phyloP scores from a whole-genome alignment of 2,888 invertebrate species.

The Muschampia plurimacula region DNA sequence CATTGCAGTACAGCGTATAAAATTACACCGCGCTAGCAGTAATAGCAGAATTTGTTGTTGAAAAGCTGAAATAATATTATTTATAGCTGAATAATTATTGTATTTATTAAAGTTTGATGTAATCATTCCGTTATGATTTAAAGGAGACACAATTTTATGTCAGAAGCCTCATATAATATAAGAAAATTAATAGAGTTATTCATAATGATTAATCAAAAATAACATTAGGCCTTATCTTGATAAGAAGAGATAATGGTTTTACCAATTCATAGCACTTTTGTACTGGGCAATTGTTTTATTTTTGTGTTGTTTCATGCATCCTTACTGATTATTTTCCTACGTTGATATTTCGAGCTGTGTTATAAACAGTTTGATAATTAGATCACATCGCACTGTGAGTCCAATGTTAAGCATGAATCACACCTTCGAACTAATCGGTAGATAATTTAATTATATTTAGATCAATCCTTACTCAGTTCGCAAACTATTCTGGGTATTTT shows the following conservation, averaged over 20 bases:
- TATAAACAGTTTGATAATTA: constrained; percentile 7
- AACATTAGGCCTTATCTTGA: too few relatives aligned
- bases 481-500: constrained; percentile 1
- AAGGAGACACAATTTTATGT: neutral
- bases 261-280: neutral
- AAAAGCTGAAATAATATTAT: neutral
- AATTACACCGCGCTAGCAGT: constrained; percentile 13
- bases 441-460: neutral
- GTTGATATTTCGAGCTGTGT: neutral
- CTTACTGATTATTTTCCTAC: neutral
- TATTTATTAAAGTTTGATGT: constrained; percentile 4
- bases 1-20: neutral
- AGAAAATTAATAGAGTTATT: too few relatives aligned
- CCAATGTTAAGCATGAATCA: constrained; percentile 12
- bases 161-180: neutral
- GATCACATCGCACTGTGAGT: neutral
- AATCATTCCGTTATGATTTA: neutral
- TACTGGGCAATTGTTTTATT: constrained; percentile 5
- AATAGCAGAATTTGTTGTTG: constrained; percentile 12
- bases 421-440: neutral
- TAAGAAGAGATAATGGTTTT: too few relatives aligned
- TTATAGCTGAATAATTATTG: too few relatives aligned
- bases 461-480: neutral
- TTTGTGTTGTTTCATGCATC: neutral
- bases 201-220: too few relatives aligned